These are phyloP conservation scores for Resseliella maxima DNA, from an alignment of 2,888 invertebrate species.

Conservation along the genomic window DNA sequence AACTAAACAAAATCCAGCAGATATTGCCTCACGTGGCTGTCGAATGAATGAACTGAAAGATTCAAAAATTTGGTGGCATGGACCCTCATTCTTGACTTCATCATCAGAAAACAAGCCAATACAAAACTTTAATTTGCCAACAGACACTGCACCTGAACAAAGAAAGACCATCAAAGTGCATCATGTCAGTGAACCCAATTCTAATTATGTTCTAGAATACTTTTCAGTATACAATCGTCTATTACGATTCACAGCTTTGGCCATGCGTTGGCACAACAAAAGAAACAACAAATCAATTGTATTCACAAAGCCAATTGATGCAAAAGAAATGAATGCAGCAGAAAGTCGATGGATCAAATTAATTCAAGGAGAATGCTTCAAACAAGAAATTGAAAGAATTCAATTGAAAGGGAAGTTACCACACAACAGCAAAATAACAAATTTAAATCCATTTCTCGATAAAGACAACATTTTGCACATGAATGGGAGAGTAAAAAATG, in stretches of 20 bases:
- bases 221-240: not conserved
- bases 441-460: too few species aligned
- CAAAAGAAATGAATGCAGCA: not conserved
- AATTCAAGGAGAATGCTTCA: not conserved
- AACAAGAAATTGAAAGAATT: not conserved
- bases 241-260: not conserved
- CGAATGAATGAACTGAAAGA: constrained; percentile 57
- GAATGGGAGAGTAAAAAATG: too few species aligned
- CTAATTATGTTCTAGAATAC: not conserved
- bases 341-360: not conserved
- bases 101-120: not conserved
- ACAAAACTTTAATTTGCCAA: not conserved
- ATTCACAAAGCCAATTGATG: not conserved
- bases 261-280: not conserved
- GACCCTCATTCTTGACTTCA: constrained; percentile 58
- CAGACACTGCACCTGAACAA: not conserved
- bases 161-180: not conserved
- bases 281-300: not conserved
- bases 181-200: not conserved
- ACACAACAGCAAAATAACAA: too few species aligned
- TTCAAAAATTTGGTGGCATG: constrained; percentile 60
- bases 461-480: too few species aligned
- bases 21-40: constrained; percentile 57
- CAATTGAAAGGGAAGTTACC: not conserved
- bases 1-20: constrained; percentile 58